phyloP scores from a whole-genome alignment of 2,797 vertebrate species.

The Micrastur ruficollis region DNA sequence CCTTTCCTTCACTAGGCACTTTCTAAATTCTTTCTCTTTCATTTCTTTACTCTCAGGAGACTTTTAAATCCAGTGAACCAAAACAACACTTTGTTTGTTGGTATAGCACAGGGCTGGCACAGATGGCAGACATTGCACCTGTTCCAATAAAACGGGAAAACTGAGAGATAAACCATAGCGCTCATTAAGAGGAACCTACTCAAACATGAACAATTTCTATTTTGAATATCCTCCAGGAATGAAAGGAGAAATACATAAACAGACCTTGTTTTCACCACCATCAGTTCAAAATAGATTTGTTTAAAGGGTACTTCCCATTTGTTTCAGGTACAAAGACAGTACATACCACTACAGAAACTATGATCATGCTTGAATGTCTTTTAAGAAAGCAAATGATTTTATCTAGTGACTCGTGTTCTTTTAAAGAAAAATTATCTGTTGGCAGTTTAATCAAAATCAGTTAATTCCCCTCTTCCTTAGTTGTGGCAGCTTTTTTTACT shows the following conservation, averaged over 20 bases:
- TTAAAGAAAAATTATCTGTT: not conserved
- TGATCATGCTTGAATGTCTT: not conserved
- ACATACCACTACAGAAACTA: not conserved
- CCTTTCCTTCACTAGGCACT: conserved; percentile 77
- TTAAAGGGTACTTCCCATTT: not conserved
- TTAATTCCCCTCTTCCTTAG: not conserved
- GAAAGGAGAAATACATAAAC: conserved; percentile 1
- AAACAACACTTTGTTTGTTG: conserved; percentile 63
- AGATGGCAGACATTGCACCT: conserved; percentile 69
- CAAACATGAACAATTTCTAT: conserved; percentile 41
- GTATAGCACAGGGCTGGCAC: not conserved
- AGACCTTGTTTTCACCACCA: conserved; percentile 17
- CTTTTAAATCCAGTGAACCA: conserved; percentile 63
- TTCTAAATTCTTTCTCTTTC: conserved; percentile 66
- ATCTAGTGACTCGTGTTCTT: not conserved
- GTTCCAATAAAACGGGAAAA: conserved; percentile 64
- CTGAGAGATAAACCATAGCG: conserved; percentile 47
- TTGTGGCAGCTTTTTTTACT: not conserved
- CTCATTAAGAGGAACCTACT: conserved; percentile 34
- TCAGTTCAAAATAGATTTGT: not conserved
- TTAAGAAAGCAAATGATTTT: not conserved
- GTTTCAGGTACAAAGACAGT: not conserved
- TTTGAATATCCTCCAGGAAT: conserved; percentile 52
- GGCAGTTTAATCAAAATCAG: not conserved
- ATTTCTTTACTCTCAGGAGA: conserved; percentile 79